Evolutionary conservation across 2,113 vertebrate species (phyloP).

Genomic region (Oncorhynchus masou): DNA sequence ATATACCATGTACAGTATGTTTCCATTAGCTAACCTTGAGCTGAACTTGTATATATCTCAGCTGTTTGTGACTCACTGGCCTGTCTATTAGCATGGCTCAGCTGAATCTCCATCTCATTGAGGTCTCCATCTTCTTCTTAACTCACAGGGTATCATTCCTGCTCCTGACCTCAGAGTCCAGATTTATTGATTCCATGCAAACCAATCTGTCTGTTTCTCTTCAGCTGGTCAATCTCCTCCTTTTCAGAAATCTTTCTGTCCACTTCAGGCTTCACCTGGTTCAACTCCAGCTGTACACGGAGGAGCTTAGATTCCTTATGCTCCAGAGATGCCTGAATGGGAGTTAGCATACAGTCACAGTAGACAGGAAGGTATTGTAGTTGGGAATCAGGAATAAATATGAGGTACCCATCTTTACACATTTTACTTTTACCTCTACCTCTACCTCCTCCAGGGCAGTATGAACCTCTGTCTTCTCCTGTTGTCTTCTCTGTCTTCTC

Average conservation of each 20-base stretch:
- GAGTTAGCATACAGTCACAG: no score
- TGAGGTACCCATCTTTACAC: background rate
- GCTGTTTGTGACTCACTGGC: conserved; percentile 62
- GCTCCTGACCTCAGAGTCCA: conserved; percentile 44
- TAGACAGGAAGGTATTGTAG: background rate
- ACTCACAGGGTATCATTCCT: conserved; percentile 44
- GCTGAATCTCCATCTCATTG: conserved; percentile 54
- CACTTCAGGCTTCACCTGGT: conserved; percentile 55
- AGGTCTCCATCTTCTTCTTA: conserved; percentile 57
- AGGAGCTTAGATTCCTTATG: conserved; percentile 76
- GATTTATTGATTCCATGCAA: no score
- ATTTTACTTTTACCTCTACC: conserved; percentile 35
- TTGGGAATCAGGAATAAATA: background rate
- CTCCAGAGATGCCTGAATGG: conserved; percentile 52
- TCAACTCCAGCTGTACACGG: conserved; percentile 51
- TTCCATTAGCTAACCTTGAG: conserved; percentile 19
- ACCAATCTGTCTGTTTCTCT: conserved; percentile 50
- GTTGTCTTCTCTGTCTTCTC: no score
- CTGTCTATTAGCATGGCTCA: conserved; percentile 58
- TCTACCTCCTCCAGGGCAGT: conserved; percentile 58
- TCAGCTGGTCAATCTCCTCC: conserved; percentile 68
- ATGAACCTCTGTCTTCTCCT: conserved; percentile 59
- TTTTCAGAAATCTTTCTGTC: conserved; percentile 60
- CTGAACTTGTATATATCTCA: conserved; percentile 53
- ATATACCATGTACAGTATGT: no score